Base-by-base conservation (phyloP, 2,113 vertebrate genomes). In the Mormoops blainvillei region DNA sequence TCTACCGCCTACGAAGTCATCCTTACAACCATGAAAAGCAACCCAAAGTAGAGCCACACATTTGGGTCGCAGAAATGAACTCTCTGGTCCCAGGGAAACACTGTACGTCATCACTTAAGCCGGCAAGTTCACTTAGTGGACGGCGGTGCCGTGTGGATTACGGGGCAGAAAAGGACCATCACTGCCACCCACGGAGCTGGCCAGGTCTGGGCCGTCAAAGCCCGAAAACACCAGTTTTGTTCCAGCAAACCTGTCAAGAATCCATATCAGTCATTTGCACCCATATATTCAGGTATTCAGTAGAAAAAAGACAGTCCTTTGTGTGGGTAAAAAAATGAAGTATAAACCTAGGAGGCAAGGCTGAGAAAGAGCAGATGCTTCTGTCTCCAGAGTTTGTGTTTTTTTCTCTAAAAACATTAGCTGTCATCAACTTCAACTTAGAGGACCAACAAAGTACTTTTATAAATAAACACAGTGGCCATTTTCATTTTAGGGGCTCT, bases 331-430 rank as follows among this genome's bases (percentile, higher is more conserved):
- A 98, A 98, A 98, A 98, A 98, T 98, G 92, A 98, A 97, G 97
- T 98, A 97, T 95, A 97, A 98, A 97, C 89, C 92, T 81, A 87
- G 91, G 93, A 97, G 95, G 96, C 96, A 95, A 88, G 95, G 87
- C 95, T 98, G 98, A 98, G 95, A 98, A 98, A 98, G 94, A 98
- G 89, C 98, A 98, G 98, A 98, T 98, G 98, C 91, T 97, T 97
- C 96, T 93, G 93, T 97, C 97, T 97, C 97, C 92, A 98, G 96
- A 98, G 97, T 98, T 98, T 96, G 97, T 98, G 98, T 97, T 97
- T 98, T 85, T 97, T 88, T 97, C 96, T 96, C 97, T 98, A 95
- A 98, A 98, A 98, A 98, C 36, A 36, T 63, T 58, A 92, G 98
- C 98, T 98, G 98, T 98, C 98, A 98, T 98, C 98, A 96, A 93